Percentiles rank a stretch among this genome's conserved stretches.
These are phyloP conservation scores for Cantharis lateralis DNA, from an alignment of 2,888 invertebrate species.

Conservation along the genomic window DNA sequence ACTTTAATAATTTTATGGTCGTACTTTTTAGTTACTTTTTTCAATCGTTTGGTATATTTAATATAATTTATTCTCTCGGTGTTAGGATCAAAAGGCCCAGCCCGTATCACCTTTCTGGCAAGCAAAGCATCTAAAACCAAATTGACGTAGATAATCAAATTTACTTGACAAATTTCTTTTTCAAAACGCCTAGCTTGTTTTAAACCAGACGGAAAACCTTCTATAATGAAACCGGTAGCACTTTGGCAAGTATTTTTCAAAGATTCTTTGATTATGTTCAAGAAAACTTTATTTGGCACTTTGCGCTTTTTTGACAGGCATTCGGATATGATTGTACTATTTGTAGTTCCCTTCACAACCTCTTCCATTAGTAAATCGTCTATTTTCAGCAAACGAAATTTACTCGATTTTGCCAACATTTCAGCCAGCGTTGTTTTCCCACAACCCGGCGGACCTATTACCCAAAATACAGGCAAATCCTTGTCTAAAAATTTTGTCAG, in stretches of 20 bases:
- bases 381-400: conserved; percentile 34
- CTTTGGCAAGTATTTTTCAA: conserved; percentile 23
- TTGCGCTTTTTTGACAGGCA: conserved; percentile 19
- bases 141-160: conserved; percentile 34
- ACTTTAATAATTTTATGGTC: conserved; percentile 22
- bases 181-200: conserved; percentile 40
- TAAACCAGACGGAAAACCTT: conserved; percentile 39
- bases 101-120: conserved; percentile 10
- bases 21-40: conserved; percentile 15
- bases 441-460: conserved; percentile 35
- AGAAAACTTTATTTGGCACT: conserved; percentile 33
- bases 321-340: conserved; percentile 29
- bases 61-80: conserved; percentile 20
- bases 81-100: conserved; percentile 15
- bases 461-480: not conserved
- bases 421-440: conserved; percentile 36
- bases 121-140: conserved; percentile 31
- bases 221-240: conserved; percentile 38
- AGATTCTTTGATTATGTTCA: conserved; percentile 34
- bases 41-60: conserved; percentile 1
- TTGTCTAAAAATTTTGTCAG: not conserved
- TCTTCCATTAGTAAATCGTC: conserved; percentile 33
- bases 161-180: conserved; percentile 38
- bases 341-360: conserved; percentile 25
- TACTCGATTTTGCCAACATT: conserved; percentile 34